Evolutionary conservation across 2,113 vertebrate species (phyloP), one percentile per base, ranked within the genome.

Genomic region (Triplophysa rosa): DNA sequence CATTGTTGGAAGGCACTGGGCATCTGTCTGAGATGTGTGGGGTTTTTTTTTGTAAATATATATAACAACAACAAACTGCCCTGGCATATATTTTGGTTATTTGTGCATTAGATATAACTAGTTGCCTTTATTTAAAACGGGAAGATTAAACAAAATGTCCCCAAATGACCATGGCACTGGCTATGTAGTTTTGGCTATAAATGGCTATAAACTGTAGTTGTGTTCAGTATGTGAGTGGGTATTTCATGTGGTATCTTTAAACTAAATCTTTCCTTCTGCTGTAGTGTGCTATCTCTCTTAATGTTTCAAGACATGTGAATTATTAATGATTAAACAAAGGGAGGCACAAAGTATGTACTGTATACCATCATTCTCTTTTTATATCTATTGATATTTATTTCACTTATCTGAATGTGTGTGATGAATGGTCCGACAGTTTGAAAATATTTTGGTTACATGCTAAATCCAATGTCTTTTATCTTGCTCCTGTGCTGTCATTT

Each of bases 261-360:
- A 37, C 7, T 7, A 37, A 37, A 37, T 69, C 8, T 76, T 75
- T 71, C 16, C 45, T 64, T 65, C 2, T 73, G 7, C 17, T 23
- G 65, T 56, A 33, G 16, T 69, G 21, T 10, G 21, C 19, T 69
- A 16, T 16, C 63, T 40, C 17, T 58, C 12, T 42, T 26, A 9
- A 61, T 37, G 29, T 37, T 80, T 66, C 63, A 72, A 42, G 54
- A 62, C n/a, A 54, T 67, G 21, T 72, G 11, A 42, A 80, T 80
- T 65, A 77, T 80, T 70, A 70, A 83, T 80, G 47, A 49, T 65
- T n/a, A 75, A 67, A 83, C 58, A 76, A 69, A 73, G 17, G 19
- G 17, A 64, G 23, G 14, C 73, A 19, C 71, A 63, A 65, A 56
- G 29, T 26, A 7, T 68, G 66, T 68, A 19, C 49, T 52, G 33